A percentile compares a stretch with the other conserved stretches of the same genome.
Conservation (phyloP, 1,140 invertebrate species). For the Microplitis mediator region DNA sequence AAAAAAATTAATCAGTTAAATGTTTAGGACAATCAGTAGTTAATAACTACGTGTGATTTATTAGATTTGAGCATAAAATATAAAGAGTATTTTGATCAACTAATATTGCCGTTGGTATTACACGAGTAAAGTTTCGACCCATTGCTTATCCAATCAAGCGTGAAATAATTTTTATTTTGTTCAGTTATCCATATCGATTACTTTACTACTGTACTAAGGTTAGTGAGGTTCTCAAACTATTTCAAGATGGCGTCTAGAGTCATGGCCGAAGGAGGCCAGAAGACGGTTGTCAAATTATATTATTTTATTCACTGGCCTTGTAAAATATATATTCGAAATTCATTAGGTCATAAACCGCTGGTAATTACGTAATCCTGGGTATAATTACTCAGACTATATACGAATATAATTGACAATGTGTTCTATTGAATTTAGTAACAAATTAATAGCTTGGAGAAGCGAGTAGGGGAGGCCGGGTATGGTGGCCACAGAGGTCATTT, state of each 20-base stretch:
- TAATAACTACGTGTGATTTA: no score
- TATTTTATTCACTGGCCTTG: background rate
- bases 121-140: background rate
- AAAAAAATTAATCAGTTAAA: no score
- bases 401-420: background rate
- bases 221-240: slow-evolving; percentile 34
- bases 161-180: slow-evolving; percentile 23
- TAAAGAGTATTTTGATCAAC: background rate
- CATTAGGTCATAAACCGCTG: background rate
- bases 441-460: no score
- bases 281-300: slow-evolving; percentile 29
- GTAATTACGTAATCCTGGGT: background rate
- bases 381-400: background rate
- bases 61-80: background rate
- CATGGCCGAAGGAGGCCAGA: slow-evolving; percentile 31
- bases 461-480: no score
- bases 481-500: no score
- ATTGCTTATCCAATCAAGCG: background rate
- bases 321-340: slow-evolving; percentile 8
- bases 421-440: no score
- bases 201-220: background rate
- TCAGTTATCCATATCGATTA: slow-evolving; percentile 39
- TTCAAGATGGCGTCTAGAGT: slow-evolving; percentile 39
- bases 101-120: background rate
- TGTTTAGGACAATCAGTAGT: no score